Conservation (phyloP, 2,888 invertebrate genomes). For the Folsomia candida region DNA sequence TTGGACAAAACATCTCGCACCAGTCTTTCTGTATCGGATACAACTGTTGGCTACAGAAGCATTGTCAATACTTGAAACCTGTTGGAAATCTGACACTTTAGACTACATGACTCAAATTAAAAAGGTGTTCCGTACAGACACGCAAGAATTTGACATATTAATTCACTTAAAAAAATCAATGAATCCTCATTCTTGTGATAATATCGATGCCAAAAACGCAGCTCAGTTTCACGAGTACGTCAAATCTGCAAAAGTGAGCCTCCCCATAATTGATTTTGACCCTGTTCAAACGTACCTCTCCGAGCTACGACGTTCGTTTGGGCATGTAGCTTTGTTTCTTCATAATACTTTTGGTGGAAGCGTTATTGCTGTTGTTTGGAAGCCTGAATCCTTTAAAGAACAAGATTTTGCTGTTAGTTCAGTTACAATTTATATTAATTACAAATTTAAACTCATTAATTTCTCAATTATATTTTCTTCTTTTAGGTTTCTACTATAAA, state of each 20-base stretch:
- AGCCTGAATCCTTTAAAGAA: constrained; percentile 63
- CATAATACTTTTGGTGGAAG: constrained; percentile 83
- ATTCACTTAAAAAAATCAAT: constrained; percentile 63
- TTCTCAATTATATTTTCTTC: constrained; percentile 26
- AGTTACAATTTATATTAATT: constrained; percentile 11
- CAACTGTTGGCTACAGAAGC: constrained; percentile 36
- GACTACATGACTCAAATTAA: constrained; percentile 43
- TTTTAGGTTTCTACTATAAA: constrained; percentile 61
- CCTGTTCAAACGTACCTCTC: constrained; percentile 69
- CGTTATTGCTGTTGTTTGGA: constrained; percentile 80
- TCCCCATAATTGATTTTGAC: constrained; percentile 73
- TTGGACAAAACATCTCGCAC: constrained; percentile 53
- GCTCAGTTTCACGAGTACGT: constrained; percentile 42
- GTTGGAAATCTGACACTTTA: background rate
- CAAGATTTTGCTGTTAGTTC: constrained; percentile 70
- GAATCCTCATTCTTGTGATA: constrained; percentile 58
- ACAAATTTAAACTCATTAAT: constrained; percentile 11
- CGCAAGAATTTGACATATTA: constrained; percentile 71
- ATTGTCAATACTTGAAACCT: constrained; percentile 9
- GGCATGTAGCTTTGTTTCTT: constrained; percentile 81
- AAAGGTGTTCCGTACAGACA: constrained; percentile 64
- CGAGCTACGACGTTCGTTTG: constrained; percentile 71
- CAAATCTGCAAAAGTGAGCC: constrained; percentile 39
- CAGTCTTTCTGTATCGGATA: constrained; percentile 28
- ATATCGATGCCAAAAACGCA: constrained; percentile 53